Conservation (phyloP, 35 echinoderm and acorn worm species). For the Hemicentrotus pulcherrimus region DNA sequence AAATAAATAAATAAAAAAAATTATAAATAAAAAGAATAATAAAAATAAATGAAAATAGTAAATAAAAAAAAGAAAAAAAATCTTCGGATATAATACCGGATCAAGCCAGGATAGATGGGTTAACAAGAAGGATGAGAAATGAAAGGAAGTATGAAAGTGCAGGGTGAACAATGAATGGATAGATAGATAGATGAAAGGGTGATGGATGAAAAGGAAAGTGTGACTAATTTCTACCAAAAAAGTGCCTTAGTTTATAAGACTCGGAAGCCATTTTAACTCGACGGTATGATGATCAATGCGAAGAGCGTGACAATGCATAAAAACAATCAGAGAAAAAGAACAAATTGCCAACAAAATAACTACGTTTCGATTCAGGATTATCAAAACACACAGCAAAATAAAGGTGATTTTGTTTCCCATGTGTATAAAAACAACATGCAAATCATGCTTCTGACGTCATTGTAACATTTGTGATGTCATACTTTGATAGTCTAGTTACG, state of each 20-base stretch:
- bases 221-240: neutral
- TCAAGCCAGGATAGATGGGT: conserved; percentile 30
- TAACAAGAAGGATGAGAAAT: conserved; percentile 22
- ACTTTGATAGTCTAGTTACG: neutral
- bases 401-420: neutral
- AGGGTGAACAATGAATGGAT: neutral
- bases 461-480: conserved; percentile 13
- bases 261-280: neutral
- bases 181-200: neutral
- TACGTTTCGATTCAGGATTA: neutral
- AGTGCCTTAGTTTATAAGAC: neutral
- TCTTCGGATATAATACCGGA: neutral
- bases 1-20: too few species aligned
- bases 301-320: neutral
- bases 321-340: neutral
- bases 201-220: neutral
- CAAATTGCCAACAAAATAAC: neutral
- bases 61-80: too few species aligned
- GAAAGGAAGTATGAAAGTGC: conserved; percentile 16
- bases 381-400: neutral
- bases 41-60: too few species aligned
- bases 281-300: neutral
- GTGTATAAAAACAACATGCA: neutral
- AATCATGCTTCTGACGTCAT: conserved; percentile 3
- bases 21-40: too few species aligned